A percentile compares a stretch with the other conserved stretches of the same genome.
Evolutionary conservation across 1,140 invertebrate genomes (phyloP).

Genomic region (Mamestra configurata): DNA sequence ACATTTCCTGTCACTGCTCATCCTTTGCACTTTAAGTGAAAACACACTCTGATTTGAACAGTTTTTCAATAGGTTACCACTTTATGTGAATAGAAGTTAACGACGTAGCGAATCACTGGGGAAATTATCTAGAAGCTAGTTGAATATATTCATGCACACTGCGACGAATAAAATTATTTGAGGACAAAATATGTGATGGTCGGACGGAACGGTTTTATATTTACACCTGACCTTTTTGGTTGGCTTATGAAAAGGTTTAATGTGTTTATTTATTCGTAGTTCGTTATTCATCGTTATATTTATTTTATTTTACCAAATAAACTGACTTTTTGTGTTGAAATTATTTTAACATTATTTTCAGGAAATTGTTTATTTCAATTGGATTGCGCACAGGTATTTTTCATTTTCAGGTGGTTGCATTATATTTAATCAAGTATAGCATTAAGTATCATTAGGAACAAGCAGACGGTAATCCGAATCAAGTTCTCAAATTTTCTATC

Average conservation of each 20-base stretch:
- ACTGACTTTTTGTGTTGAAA: not conserved
- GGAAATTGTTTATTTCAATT: too few relatives aligned
- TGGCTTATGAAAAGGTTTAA: not conserved
- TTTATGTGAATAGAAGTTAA: constrained; percentile 69
- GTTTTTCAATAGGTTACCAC: constrained; percentile 40
- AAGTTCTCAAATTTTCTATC: too few relatives aligned
- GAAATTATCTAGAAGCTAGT: constrained; percentile 67
- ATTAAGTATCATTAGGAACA: not conserved
- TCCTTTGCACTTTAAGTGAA: constrained; percentile 53
- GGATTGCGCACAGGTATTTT: too few relatives aligned
- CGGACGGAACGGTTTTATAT: not conserved
- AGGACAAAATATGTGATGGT: constrained; percentile 7
- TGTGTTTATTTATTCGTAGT: not conserved
- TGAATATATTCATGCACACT: constrained; percentile 53
- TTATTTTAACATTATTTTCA: not conserved
- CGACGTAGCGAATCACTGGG: constrained; percentile 66
- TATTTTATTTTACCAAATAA: not conserved
- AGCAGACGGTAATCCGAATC: not conserved
- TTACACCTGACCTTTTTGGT: constrained; percentile 4
- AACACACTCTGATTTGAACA: constrained; percentile 15
- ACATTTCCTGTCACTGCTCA: not conserved
- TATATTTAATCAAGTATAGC: not conserved
- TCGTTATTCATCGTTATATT: not conserved
- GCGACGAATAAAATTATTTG: constrained; percentile 33
- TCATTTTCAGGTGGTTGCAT: too few relatives aligned